Evolutionary conservation across 1,140 invertebrate species (phyloP), one percentile per base, ranked within the genome.

Genomic region (Dysdera silvatica): DNA sequence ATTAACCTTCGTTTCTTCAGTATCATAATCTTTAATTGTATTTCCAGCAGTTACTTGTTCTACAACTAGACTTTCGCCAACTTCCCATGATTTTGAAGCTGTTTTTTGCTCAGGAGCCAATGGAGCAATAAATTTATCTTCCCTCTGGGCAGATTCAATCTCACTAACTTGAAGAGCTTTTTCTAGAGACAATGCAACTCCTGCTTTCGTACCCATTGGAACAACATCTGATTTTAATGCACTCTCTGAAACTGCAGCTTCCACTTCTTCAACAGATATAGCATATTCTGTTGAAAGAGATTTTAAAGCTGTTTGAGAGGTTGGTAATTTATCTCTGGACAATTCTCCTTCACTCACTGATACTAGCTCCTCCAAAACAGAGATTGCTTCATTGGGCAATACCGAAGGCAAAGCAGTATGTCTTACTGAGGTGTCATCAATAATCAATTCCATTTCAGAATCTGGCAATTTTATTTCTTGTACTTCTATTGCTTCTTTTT

Each of bases 221-320:
- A 41, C 18, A 41, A 28, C 20, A 57, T 67, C 37, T 28, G 67
- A 48, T 53, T 65, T 66, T 52, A 70, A 54, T 48, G 23, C 60
- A 23, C 40, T 63, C 41, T 70, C 69, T 58, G 59, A 61, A 40
- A 59, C 29, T 12, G 63, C 62, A 23, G 45, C 55, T 51, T 67
- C 55, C 32, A 68, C 56, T 64, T 70, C 65, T 45, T 62, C 61
- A 56, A 69, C 41, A 33, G 57, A 61, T 20, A 70, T 24, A 53
- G 66, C 66, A 14, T 64, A 57, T 33, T 68, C 54, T 14, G 61
- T 24, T 52, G 49, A 23, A 28, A 71, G 31, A 7, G 43, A 33
- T 24, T 66, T 47, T 16, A 48, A 43, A 40, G 65, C 68, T 48
- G 65, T 66, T 40, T 67, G 61, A 6, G 20, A 41, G 7, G 37